Conservation (phyloP, 1,140 invertebrate genomes). For the Prorops nasuta region DNA sequence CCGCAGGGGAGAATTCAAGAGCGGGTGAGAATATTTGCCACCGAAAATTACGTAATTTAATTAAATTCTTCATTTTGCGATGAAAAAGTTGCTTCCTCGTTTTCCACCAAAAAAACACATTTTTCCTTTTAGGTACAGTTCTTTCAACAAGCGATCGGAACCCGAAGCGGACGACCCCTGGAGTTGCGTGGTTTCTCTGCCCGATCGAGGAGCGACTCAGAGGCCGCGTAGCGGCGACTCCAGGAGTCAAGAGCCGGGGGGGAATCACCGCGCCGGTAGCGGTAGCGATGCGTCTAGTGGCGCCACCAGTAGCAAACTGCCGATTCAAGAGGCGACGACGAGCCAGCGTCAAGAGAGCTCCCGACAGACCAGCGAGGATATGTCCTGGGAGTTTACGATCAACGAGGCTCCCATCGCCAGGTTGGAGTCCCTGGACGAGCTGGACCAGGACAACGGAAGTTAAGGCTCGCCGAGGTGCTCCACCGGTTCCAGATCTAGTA, state of each 20-base stretch:
- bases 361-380: constrained; percentile 52
- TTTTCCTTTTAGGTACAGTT: constrained; percentile 45
- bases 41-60: not conserved
- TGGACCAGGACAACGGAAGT: constrained; percentile 58
- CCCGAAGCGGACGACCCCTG: constrained; percentile 47
- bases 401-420: constrained; percentile 65
- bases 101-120: no score
- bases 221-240: constrained; percentile 44
- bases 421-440: constrained; percentile 66
- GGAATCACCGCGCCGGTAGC: constrained; percentile 19
- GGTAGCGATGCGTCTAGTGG: constrained; percentile 11
- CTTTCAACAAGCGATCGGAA: constrained; percentile 52
- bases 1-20: constrained; percentile 50
- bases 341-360: constrained; percentile 23
- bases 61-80: not conserved
- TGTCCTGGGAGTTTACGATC: constrained; percentile 58
- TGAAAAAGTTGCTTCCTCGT: no score
- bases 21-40: constrained; percentile 38
- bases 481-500: not conserved
- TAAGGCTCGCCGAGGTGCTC: constrained; percentile 21
- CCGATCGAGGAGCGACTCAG: constrained; percentile 23
- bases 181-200: constrained; percentile 41
- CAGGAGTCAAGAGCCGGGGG: constrained; percentile 29
- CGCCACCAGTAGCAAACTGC: not conserved
- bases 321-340: not conserved